Percentiles rank a stretch among this genome's conserved stretches.
Conservation (phyloP, 2,113 vertebrate genomes). For the Varanus salvator region DNA sequence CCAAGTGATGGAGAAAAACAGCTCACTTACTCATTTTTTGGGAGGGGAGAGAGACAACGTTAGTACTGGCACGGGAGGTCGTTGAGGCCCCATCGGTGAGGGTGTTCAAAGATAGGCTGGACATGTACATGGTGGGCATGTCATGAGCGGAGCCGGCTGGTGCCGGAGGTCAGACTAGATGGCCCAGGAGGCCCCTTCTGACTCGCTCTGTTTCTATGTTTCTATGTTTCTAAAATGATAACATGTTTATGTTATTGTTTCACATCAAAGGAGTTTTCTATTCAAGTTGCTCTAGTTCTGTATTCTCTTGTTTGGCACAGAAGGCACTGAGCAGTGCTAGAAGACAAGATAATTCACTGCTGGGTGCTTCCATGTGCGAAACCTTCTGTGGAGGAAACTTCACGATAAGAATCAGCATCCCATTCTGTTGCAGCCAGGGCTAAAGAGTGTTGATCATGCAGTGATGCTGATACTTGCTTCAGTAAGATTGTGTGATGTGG, state of each 20-base stretch:
- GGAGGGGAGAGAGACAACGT: background rate
- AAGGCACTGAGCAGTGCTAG: background rate
- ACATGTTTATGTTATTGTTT: background rate
- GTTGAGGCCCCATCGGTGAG: too few species aligned
- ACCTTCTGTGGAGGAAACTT: background rate
- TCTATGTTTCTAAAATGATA: too few species aligned
- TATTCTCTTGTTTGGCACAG: background rate
- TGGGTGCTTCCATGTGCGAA: background rate
- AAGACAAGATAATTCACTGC: background rate
- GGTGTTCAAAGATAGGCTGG: too few species aligned
- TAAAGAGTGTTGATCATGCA: background rate
- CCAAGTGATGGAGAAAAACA: background rate
- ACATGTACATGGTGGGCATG: too few species aligned
- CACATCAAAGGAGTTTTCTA: background rate
- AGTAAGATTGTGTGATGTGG: background rate
- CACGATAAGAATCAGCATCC: background rate
- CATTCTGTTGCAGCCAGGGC: background rate
- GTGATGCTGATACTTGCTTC: background rate
- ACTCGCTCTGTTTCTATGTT: too few species aligned
- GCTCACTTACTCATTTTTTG: background rate
- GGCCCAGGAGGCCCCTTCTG: too few species aligned
- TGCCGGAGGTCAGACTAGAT: too few species aligned
- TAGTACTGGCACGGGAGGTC: too few species aligned
- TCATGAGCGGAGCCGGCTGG: too few species aligned
- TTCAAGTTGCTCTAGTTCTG: background rate